phyloP scores from a whole-genome alignment of 1,140 invertebrate genomes.

The Berghia stephanieae region DNA sequence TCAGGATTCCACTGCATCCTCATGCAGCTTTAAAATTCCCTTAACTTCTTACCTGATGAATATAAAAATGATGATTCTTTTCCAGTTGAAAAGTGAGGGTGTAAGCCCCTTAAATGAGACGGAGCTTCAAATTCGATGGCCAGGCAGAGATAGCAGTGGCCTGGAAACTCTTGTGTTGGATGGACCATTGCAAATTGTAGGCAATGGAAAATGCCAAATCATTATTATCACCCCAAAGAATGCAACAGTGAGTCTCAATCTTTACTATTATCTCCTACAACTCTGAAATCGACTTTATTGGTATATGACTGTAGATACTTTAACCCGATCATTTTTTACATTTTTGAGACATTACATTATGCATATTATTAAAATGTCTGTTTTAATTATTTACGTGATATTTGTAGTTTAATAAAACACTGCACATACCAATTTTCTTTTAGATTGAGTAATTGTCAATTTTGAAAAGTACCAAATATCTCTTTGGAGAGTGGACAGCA shows the following conservation, averaged over 20 bases:
- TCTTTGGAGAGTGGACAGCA: too few species aligned
- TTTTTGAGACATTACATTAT: too few species aligned
- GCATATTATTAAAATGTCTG: too few species aligned
- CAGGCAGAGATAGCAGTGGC: slow-evolving; percentile 47
- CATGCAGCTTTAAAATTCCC: background rate
- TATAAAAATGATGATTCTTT: slow-evolving; percentile 1
- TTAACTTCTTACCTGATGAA: background rate
- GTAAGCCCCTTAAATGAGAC: slow-evolving; percentile 42
- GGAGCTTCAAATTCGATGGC: slow-evolving; percentile 51
- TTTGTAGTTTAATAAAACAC: too few species aligned
- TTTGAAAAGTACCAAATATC: too few species aligned
- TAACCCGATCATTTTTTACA: too few species aligned
- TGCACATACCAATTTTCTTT: too few species aligned
- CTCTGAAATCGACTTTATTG: too few species aligned
- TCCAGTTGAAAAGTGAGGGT: slow-evolving; percentile 49
- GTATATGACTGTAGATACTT: too few species aligned
- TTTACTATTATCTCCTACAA: too few species aligned
- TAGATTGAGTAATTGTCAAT: too few species aligned
- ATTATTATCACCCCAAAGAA: slow-evolving; percentile 45
- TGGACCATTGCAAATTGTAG: slow-evolving; percentile 33
- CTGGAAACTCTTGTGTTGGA: slow-evolving; percentile 41
- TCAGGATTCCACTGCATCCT: background rate
- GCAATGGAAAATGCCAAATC: slow-evolving; percentile 42
- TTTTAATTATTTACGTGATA: too few species aligned
- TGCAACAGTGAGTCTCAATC: slow-evolving; percentile 39